Percentiles rank a stretch among this genome's conserved stretches.
phyloP scores from a whole-genome alignment of 2,797 vertebrate species.

The Epinephelus coioides region DNA sequence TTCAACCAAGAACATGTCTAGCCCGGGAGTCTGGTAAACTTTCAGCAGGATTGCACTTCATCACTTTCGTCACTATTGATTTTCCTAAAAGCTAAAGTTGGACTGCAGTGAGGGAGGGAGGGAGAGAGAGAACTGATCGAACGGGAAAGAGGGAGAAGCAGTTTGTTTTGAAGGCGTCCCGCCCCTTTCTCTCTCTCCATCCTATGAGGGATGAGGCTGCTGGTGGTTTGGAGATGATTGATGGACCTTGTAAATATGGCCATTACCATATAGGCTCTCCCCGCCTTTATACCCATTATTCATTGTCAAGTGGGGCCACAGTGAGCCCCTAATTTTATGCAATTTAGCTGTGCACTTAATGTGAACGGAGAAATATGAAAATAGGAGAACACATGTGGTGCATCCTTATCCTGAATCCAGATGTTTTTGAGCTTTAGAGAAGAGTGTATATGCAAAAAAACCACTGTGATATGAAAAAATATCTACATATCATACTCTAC shows the following conservation, averaged over 20 bases:
- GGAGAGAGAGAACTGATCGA: slow-evolving; percentile 5
- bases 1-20: slow-evolving; percentile 11
- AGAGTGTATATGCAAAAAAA: neutral
- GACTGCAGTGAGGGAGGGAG: slow-evolving; percentile 8
- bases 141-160: slow-evolving; percentile 27
- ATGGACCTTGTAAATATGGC: slow-evolving; percentile 81
- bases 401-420: neutral
- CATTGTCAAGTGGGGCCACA: slow-evolving; percentile 76
- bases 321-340: slow-evolving; percentile 74
- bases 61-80: slow-evolving; percentile 67
- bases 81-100: slow-evolving; percentile 63
- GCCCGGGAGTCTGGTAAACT: slow-evolving; percentile 24
- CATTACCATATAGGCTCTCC: slow-evolving; percentile 80
- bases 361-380: slow-evolving; percentile 59
- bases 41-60: slow-evolving; percentile 34
- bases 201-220: slow-evolving; percentile 74
- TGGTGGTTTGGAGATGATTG: slow-evolving; percentile 78
- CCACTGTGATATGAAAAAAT: slow-evolving; percentile 11
- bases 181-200: slow-evolving; percentile 50
- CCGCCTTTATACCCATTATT: slow-evolving; percentile 76
- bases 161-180: slow-evolving; percentile 66
- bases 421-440: slow-evolving; percentile 10
- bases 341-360: slow-evolving; percentile 73
- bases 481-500: slow-evolving; percentile 38
- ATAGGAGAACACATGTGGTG: slow-evolving; percentile 34